Evolutionary conservation across 2,888 invertebrate species (phyloP).

Genomic region (Gerosis bhagava): DNA sequence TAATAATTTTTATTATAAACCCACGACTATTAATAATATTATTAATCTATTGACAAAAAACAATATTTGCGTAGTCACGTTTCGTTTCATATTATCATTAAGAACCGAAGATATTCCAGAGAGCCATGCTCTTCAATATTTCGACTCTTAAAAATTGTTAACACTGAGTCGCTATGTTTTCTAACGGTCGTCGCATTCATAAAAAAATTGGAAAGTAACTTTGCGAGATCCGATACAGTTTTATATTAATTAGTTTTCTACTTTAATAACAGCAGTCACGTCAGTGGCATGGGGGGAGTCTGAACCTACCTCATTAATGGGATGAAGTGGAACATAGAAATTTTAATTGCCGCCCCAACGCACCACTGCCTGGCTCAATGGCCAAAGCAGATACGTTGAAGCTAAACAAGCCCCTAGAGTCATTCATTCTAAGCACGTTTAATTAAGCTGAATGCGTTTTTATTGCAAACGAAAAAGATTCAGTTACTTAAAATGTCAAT

Average conservation of each 20-base stretch:
- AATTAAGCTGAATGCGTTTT: too few species aligned
- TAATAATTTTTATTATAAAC: too few species aligned
- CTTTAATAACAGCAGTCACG: slow-evolving; percentile 46
- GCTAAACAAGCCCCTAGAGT: slow-evolving; percentile 12
- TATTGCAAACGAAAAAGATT: too few species aligned
- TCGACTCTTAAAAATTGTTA: slow-evolving; percentile 37
- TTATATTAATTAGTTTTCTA: slow-evolving; percentile 62
- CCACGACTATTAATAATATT: too few species aligned
- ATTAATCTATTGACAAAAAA: too few species aligned
- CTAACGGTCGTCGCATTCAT: slow-evolving; percentile 29
- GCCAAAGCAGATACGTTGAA: slow-evolving; percentile 9
- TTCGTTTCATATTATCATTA: too few species aligned
- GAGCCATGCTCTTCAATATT: slow-evolving; percentile 1
- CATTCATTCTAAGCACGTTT: too few species aligned
- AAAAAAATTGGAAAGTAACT: slow-evolving; percentile 42
- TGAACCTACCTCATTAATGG: slow-evolving; percentile 53
- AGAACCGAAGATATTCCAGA: too few species aligned
- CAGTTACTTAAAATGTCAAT: too few species aligned
- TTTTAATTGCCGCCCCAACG: slow-evolving; percentile 61
- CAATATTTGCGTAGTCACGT: too few species aligned
- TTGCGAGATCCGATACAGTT: slow-evolving; percentile 44
- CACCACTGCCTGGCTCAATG: too few species aligned
- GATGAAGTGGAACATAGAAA: slow-evolving; percentile 57
- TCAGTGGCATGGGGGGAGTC: slow-evolving; percentile 46
- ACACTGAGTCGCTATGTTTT: slow-evolving; percentile 38